Conservation (phyloP, 2,797 vertebrate genomes). For the Gallinago nigripennis region DNA sequence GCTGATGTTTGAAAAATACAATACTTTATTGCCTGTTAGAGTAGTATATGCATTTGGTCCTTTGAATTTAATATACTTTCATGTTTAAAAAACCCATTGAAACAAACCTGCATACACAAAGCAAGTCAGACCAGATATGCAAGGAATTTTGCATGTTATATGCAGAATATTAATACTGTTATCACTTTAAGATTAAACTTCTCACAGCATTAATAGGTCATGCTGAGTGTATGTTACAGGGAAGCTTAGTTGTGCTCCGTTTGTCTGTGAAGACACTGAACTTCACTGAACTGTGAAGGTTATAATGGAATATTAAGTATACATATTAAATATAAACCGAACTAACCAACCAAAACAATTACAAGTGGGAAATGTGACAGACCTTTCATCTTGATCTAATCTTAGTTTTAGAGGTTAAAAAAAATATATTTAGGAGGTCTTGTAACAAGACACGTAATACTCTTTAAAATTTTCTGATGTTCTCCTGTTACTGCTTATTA, state of each 20-base stretch:
- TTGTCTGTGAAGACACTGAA: background rate
- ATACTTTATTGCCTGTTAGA: background rate
- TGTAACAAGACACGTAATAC: background rate
- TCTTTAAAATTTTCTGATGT: background rate
- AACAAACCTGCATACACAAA: background rate
- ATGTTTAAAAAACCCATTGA: background rate
- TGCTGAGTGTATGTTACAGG: background rate
- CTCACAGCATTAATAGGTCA: background rate
- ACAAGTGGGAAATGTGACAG: background rate
- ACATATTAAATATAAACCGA: background rate
- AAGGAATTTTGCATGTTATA: background rate
- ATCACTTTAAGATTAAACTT: background rate
- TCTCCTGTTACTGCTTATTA: background rate
- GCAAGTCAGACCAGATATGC: background rate
- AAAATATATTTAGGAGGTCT: background rate
- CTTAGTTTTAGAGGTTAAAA: background rate
- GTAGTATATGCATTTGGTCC: background rate
- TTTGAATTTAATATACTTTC: background rate
- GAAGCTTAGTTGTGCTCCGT: background rate
- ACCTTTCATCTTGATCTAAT: background rate
- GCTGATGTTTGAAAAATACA: background rate
- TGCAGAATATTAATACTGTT: background rate
- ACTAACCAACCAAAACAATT: background rate
- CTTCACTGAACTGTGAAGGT: background rate
- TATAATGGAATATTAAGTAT: background rate